Evolutionary conservation across 2,797 vertebrate genomes (phyloP).

Genomic region (Clarias laeviceps): DNA sequence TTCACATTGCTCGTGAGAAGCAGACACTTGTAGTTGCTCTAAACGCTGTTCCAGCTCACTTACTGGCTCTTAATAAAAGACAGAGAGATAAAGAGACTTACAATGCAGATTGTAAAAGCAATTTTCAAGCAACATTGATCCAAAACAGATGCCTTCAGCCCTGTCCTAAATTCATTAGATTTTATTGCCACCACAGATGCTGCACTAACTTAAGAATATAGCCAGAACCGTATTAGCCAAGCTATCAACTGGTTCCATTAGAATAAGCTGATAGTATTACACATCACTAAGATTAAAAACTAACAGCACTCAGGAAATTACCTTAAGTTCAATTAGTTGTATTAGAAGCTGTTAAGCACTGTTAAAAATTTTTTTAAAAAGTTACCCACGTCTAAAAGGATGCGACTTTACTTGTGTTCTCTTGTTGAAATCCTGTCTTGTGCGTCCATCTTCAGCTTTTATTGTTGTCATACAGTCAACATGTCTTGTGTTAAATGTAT

Average conservation of each 20-base stretch:
- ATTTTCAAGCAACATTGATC: not conserved
- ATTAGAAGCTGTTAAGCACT: not conserved
- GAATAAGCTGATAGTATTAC: not conserved
- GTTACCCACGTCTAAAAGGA: slow-evolving; percentile 17
- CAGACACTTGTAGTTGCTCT: slow-evolving; percentile 57
- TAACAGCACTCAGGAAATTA: not conserved
- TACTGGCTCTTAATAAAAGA: slow-evolving; percentile 46
- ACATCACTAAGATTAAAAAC: not conserved
- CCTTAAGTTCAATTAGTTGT: not conserved
- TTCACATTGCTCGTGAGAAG: slow-evolving; percentile 37
- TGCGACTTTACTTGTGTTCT: slow-evolving; percentile 11
- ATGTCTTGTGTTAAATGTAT: not conserved
- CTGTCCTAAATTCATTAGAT: not conserved
- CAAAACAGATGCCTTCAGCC: not conserved
- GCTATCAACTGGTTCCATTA: not conserved
- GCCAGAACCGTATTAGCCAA: not conserved
- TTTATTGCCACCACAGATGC: not conserved
- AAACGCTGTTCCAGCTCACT: slow-evolving; percentile 69
- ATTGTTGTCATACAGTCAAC: slow-evolving; percentile 1
- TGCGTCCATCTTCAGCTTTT: slow-evolving; percentile 14
- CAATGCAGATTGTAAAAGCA: not conserved
- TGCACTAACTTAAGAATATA: too few relatives aligned
- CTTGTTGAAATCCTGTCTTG: not conserved
- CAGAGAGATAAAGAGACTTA: not conserved
- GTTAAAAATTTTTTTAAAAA: too few relatives aligned